Base-by-base conservation (phyloP, 2,888 invertebrate species). In the Ethmia dodecea region DNA sequence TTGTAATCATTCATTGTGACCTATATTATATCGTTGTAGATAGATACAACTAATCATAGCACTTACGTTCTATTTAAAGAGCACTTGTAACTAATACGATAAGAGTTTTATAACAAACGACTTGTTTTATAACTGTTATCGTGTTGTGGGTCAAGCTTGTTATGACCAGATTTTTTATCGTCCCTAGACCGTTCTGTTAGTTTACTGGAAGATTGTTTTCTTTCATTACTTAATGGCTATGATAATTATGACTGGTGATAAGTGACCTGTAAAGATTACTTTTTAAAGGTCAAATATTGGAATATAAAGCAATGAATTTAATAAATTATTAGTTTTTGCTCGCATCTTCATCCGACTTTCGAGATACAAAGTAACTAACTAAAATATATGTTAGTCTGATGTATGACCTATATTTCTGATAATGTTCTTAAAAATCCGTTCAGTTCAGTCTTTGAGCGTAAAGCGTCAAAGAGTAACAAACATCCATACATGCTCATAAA, bases 51-150 rank as follows among this genome's bases (percentile, higher is more conserved):
- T 46, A 47, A 51, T 47, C 45, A 44, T 48, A 45, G 39, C 41
- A 43, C 42, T 38, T 40, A 40, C 33, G 51, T 57, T 58, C 48
- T 59, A 63, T 69, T 64, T 66, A 65, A 66, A 56, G 56, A 69
- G 63, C 59, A 58, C 63, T 68, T 67, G 62, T 64, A 56, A 53
- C 56, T 47, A 61, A 67, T 65, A 59, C 64, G 70, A 75, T 73
- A 75, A 75, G 61, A 49, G 53, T 51, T 62, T 61, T 60, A 59
- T 63, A 67, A 58, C 55, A 61, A 60, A 62, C 60, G 56, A 54
- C 49, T 55, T 60, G 60, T 69, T 72, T 68, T 61, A 70, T 62
- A 59, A 55, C 38, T 52, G 59, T 70, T 70, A 68, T 68, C 63
- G 58, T 45, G 47, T 56, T 69, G 53, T 65, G 52, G 72, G 67